These are phyloP conservation scores for Sarcophaga bullata DNA, from an alignment of 1,140 invertebrate genomes.

Conservation along the genomic window DNA sequence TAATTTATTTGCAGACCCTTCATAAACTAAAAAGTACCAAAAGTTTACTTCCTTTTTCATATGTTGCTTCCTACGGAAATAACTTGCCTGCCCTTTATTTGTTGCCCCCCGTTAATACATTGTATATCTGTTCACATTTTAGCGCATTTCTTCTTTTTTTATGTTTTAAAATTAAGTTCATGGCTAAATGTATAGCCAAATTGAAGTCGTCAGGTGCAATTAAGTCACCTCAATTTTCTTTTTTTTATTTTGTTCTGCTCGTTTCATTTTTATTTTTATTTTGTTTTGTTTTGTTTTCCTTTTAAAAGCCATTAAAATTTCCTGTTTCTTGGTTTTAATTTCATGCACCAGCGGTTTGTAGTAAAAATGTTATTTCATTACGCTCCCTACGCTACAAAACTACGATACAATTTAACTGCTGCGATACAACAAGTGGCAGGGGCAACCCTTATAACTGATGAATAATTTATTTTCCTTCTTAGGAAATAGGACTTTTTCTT, in stretches of 20 bases:
- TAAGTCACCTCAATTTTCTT: neutral
- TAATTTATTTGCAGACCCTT: too few species aligned
- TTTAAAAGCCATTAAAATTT: neutral
- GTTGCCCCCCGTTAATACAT: too few species aligned
- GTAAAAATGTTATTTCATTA: neutral
- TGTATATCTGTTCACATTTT: too few species aligned
- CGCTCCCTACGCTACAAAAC: neutral
- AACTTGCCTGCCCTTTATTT: too few species aligned
- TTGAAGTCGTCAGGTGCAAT: neutral
- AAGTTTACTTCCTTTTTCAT: too few species aligned
- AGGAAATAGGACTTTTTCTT: too few species aligned
- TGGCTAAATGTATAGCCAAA: neutral
- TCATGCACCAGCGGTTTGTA: neutral
- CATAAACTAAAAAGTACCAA: too few species aligned
- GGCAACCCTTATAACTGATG: neutral
- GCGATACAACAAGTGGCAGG: neutral
- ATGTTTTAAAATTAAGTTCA: too few species aligned
- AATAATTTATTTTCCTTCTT: neutral
- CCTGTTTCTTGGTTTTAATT: conserved; percentile 2
- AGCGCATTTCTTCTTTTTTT: too few species aligned
- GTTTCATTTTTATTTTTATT: neutral
- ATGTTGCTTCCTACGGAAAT: too few species aligned
- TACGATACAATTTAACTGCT: neutral
- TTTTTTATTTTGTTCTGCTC: neutral
- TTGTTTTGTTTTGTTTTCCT: neutral